A percentile compares a stretch with the other conserved stretches of the same genome.
phyloP scores from a whole-genome alignment of 2,888 invertebrate genomes.

The Salticus scenicus region DNA sequence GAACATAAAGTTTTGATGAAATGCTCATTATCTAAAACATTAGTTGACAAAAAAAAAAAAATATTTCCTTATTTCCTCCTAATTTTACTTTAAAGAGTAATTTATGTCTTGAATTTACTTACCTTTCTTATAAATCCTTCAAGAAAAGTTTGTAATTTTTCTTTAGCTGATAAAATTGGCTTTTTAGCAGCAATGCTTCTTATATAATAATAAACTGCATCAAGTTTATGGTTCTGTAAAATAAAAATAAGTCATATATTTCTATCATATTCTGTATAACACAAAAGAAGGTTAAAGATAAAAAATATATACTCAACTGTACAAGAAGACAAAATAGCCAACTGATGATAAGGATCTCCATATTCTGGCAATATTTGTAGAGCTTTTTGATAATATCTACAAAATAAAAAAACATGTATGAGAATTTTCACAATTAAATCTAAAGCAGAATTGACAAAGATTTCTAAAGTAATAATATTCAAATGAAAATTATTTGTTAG shows the following conservation, averaged over 20 bases:
- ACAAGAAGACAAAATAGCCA: slow-evolving; percentile 88
- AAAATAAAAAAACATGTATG: slow-evolving; percentile 73
- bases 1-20: too few species aligned
- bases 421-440: too few species aligned
- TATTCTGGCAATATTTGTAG: slow-evolving; percentile 95
- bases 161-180: slow-evolving; percentile 93
- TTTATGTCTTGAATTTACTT: too few species aligned
- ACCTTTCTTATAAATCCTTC: slow-evolving; percentile 92
- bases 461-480: too few species aligned
- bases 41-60: too few species aligned
- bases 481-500: too few species aligned
- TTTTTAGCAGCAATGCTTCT: slow-evolving; percentile 95
- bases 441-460: too few species aligned
- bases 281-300: neutral
- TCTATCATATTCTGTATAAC: neutral
- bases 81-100: too few species aligned
- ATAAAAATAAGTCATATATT: neutral
- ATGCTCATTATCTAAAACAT: too few species aligned
- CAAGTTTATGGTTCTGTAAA: slow-evolving; percentile 90
- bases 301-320: slow-evolving; percentile 75
- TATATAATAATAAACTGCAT: slow-evolving; percentile 98
- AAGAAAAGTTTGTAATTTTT: slow-evolving; percentile 89
- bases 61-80: too few species aligned
- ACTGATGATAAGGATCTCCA: slow-evolving; percentile 94
- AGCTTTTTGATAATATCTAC: slow-evolving; percentile 94